Base-by-base conservation (phyloP, 64 coral and sea anemone species). In the Pocillopora damicornis region DNA sequence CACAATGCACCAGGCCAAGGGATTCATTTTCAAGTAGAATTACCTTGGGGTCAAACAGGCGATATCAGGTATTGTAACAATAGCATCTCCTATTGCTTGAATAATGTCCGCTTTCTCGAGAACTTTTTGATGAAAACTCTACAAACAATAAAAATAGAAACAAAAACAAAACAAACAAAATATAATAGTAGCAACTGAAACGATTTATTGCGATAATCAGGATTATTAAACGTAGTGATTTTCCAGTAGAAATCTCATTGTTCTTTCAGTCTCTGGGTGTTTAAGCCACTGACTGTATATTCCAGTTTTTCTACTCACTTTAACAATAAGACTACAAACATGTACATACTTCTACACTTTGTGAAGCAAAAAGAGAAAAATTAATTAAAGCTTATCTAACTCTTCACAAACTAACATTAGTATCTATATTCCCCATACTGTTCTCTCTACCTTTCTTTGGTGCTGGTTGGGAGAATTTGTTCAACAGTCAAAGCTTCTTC, bases 21-120 rank as follows among this genome's bases (percentile, higher is more conserved):
- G 37, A 25, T 90, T 6, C 22, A 76, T 2, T 23, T 16, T 35
- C 42, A 76, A 56, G 12, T 59, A 63, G n/a, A 51, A 58, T 63
- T 75, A 99, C 97, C 97, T 95, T 93, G 97, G 97, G 76, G 97
- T 99, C 1, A 99, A 73, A 57, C 93, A 93, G 61, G 97, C 91
- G 23, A 99, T 91, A 74, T 99, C 97, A 85, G 93, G 93, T 38
- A 99, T 87, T 15, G 97, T 95, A 81, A 99, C 97, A 86, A 99
- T 99, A 26, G 97, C 97, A 84, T 95, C 97, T 79, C 97, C 97
- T 59, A 93, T 99, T 17, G 90, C 91, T 89, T 99, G 93, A 87
- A 99, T 99, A 15, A 99, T 94, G 75, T 99, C 97, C 76, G 97
- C 97, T 89, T 99, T 92, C 23, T 90, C 81, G 15, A 99, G 91